Base-by-base conservation (phyloP, 1,140 invertebrate genomes). In the Drosophila biarmipes region DNA sequence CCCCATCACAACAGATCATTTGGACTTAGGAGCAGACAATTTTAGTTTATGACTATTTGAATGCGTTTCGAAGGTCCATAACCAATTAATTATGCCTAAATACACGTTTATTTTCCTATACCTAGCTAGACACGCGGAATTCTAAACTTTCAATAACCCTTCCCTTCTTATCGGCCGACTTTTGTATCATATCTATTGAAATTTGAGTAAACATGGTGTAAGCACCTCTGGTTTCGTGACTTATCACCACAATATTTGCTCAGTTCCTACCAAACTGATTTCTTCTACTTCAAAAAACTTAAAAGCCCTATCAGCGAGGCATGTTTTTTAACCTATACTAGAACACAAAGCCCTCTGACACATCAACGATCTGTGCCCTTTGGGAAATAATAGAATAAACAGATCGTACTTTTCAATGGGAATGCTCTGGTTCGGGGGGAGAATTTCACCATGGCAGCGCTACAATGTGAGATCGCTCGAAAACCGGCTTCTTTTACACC, bases 401-500 rank as follows among this genome's bases (percentile, higher is more conserved):
- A 49, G 45, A 56, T 66, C 17, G 6, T 17, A 45, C 51, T 54
- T 46, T 46, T n/a, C 14, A 27, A n/a, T 35, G 43, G 34, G 46
- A 79, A 80, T 17, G 40, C 58, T 78, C 64, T 78, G 27, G 27
- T 29, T 7, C 5, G 14, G 63, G 67, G 67, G 49, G 48, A 29
- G 42, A 67, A 87, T 86, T 86, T 81, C 74, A 75, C 78, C 78
- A 87, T 71, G 53, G 51, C 29, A 21, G 34, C 19, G 11, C 24
- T 40, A 38, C 15, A 52, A 12, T 37, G 19, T 15, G 24, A 34
- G 12, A 45, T 45, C 7, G 51, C 57, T 48, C 57, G 43, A 59
- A 80, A 80, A 57, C 40, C 57, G 74, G 59, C 69, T 63, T 53
- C 58, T 73, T 73, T 87, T 87, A 78, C 55, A 64, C 21, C 58